A percentile compares a stretch with the other conserved stretches of the same genome.
These are phyloP conservation scores for Chionoecetes opilio DNA, from an alignment of 1,140 invertebrate species.

Conservation along the genomic window DNA sequence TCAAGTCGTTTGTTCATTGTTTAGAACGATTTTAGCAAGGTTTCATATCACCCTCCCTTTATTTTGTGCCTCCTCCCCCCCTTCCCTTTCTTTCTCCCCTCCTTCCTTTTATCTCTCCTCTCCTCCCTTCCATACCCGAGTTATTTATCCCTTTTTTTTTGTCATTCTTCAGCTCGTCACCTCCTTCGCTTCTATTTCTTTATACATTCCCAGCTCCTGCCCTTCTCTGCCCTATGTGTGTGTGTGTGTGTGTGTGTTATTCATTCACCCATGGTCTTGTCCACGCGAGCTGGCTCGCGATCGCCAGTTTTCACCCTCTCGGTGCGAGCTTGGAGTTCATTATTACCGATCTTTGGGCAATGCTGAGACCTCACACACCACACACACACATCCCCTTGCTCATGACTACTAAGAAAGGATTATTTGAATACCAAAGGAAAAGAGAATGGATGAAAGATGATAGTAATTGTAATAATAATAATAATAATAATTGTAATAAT, in stretches of 20 bases:
- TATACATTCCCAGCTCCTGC: background rate
- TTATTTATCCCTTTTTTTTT: constrained; percentile 3
- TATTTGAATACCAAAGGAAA: background rate
- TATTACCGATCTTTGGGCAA: too few relatives aligned
- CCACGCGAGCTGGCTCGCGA: too few relatives aligned
- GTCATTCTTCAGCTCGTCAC: background rate
- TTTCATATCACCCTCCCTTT: background rate
- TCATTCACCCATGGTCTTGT: too few relatives aligned
- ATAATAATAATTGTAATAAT: background rate
- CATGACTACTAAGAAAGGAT: too few relatives aligned
- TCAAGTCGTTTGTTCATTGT: constrained; percentile 52
- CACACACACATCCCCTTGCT: too few relatives aligned
- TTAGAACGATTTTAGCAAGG: background rate
- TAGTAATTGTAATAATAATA: background rate
- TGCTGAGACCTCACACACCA: too few relatives aligned
- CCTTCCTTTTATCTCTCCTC: too few relatives aligned
- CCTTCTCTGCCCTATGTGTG: background rate
- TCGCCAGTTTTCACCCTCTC: too few relatives aligned
- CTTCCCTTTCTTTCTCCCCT: background rate
- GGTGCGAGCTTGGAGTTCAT: too few relatives aligned
- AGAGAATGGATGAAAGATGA: too few relatives aligned
- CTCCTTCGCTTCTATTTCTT: background rate
- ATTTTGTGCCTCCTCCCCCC: background rate
- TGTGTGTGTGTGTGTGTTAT: background rate
- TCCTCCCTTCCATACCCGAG: too few relatives aligned